A percentile compares a stretch with the other conserved stretches of the same genome.
phyloP scores from a whole-genome alignment of 2,888 invertebrate genomes.

The Tolmerus cingulatus region DNA sequence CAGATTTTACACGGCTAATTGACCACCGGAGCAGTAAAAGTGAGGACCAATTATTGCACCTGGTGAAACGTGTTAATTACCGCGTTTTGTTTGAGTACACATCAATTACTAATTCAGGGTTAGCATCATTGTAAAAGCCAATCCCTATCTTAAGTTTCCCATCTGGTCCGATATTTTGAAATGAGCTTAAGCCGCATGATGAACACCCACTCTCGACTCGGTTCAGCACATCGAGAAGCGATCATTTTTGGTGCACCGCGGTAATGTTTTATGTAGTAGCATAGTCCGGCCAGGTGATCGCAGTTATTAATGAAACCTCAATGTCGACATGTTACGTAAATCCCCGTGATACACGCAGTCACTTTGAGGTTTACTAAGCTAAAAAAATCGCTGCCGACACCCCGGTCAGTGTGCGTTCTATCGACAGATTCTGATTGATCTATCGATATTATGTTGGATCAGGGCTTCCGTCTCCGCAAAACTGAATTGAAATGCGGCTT shows the following conservation, averaged over 20 bases:
- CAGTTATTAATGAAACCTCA: not conserved
- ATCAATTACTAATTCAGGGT: not conserved
- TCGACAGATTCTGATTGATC: not conserved
- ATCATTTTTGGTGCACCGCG: not conserved
- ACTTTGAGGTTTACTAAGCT: not conserved
- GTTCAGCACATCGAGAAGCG: not conserved
- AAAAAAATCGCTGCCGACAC: not conserved
- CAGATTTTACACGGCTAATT: not conserved
- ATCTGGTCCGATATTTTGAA: not conserved
- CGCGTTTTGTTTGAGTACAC: not conserved
- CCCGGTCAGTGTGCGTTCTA: not conserved
- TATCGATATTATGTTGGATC: not conserved
- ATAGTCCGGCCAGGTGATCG: not conserved
- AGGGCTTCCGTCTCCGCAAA: not conserved
- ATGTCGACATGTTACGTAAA: not conserved
- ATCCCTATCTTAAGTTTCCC: not conserved
- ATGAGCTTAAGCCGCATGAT: not conserved
- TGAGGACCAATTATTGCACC: not conserved
- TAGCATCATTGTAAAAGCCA: not conserved
- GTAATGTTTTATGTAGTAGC: not conserved
- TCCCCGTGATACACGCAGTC: not conserved
- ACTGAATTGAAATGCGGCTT: not conserved
- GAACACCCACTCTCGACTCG: not conserved
- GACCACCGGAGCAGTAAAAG: not conserved
- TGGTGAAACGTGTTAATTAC: not conserved